Conservation (phyloP, 2,797 vertebrate genomes). For the Spheniscus humboldti region DNA sequence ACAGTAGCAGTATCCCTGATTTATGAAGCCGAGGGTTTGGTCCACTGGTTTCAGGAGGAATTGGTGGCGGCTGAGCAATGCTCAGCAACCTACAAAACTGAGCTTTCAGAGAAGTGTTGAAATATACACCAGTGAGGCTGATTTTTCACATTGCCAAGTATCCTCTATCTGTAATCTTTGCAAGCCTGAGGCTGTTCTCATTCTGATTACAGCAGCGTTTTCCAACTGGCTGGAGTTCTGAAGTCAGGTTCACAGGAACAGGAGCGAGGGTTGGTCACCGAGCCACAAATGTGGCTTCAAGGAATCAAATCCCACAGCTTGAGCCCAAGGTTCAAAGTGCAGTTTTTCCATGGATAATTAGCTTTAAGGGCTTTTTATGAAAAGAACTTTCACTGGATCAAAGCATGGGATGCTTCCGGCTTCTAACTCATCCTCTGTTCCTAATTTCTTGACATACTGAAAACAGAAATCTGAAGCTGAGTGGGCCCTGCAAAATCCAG, state of each 20-base stretch:
- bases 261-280: neutral
- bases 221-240: conserved; percentile 11
- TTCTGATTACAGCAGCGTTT: conserved; percentile 10
- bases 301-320: neutral
- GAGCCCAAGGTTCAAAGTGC: neutral
- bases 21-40: neutral
- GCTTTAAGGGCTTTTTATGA: neutral
- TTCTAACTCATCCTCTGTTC: neutral
- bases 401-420: neutral
- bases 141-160: neutral
- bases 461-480: neutral
- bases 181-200: conserved; percentile 11
- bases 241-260: conserved; percentile 1
- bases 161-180: neutral
- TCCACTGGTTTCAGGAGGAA: neutral
- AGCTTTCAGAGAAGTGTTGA: neutral
- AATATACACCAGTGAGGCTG: neutral
- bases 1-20: neutral
- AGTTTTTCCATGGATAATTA: neutral
- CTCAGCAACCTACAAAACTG: neutral
- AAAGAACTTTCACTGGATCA: neutral
- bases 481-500: neutral
- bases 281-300: neutral
- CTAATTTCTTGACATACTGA: neutral
- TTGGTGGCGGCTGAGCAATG: neutral